Percentiles rank a stretch among this genome's conserved stretches.
Evolutionary conservation across 2,113 vertebrate species (phyloP).

Genomic region (Tylochromis polylepis): DNA sequence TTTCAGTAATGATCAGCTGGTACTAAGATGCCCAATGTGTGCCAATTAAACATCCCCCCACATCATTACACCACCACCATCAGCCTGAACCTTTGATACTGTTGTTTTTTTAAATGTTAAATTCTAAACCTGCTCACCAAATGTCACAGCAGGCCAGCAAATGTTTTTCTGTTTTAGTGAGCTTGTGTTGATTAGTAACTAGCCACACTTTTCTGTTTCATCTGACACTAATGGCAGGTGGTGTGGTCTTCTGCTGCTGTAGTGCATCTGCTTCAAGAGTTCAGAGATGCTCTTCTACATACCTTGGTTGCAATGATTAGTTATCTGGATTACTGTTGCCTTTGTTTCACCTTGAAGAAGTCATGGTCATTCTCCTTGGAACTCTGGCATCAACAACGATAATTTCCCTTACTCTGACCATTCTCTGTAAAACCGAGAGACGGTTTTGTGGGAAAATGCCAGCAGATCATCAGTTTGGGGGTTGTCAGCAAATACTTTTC

Average conservation of each 20-base stretch:
- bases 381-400: too few relatives aligned
- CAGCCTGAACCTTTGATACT: not conserved
- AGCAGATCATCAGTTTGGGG: not conserved
- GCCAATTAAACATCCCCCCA: not conserved
- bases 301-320: not conserved
- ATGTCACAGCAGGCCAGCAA: not conserved
- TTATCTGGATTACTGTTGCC: not conserved
- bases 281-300: not conserved
- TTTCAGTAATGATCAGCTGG: not conserved
- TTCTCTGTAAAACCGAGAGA: not conserved
- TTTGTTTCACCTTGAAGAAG: not conserved
- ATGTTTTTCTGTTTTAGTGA: not conserved
- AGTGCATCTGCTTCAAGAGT: not conserved
- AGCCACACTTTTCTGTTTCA: not conserved
- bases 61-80: not conserved
- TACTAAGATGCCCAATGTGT: not conserved
- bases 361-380: not conserved
- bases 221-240: not conserved
- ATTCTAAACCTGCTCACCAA: not conserved
- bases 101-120: not conserved
- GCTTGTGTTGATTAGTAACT: not conserved
- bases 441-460: not conserved
- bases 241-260: not conserved
- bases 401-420: not conserved
- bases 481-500: conserved; percentile 26